A percentile compares a stretch with the other conserved stretches of the same genome.
Conservation (phyloP, 2,888 invertebrate species). For the Noctuana brunneofusca region DNA sequence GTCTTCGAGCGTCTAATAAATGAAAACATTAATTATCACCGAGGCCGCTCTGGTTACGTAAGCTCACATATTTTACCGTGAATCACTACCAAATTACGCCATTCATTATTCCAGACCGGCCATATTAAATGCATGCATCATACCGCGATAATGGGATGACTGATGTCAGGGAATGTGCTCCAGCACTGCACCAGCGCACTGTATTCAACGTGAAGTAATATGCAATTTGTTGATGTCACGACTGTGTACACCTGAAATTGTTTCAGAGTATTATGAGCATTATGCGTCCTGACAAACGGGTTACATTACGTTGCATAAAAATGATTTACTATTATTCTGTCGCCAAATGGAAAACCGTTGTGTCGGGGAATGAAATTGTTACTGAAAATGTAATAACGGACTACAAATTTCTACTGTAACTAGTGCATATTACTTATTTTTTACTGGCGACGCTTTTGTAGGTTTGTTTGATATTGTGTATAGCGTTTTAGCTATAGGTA, state of each 20-base stretch:
- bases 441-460: background rate
- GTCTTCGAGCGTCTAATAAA: constrained; percentile 54
- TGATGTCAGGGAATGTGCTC: constrained; percentile 76
- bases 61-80: constrained; percentile 24
- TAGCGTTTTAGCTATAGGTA: too few species aligned
- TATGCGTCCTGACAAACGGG: constrained; percentile 30
- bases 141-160: constrained; percentile 65
- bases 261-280: constrained; percentile 34
- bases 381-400: constrained; percentile 32
- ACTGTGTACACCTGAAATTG: constrained; percentile 71
- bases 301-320: constrained; percentile 34
- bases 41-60: background rate
- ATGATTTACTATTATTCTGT: constrained; percentile 34
- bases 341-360: constrained; percentile 34
- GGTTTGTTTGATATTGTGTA: constrained; percentile 1
- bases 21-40: constrained; percentile 25
- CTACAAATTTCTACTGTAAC: constrained; percentile 18
- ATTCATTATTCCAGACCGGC: constrained; percentile 19
- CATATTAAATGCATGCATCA: constrained; percentile 62
- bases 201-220: constrained; percentile 75
- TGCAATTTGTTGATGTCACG: constrained; percentile 77
- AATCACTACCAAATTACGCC: constrained; percentile 27
- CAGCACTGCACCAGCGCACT: constrained; percentile 71
- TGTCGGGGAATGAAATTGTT: constrained; percentile 31
- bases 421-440: constrained; percentile 25